Percentiles rank a stretch among this genome's conserved stretches.
These are phyloP conservation scores for Phoxinus phoxinus DNA, from an alignment of 2,113 vertebrate genomes.

Conservation along the genomic window DNA sequence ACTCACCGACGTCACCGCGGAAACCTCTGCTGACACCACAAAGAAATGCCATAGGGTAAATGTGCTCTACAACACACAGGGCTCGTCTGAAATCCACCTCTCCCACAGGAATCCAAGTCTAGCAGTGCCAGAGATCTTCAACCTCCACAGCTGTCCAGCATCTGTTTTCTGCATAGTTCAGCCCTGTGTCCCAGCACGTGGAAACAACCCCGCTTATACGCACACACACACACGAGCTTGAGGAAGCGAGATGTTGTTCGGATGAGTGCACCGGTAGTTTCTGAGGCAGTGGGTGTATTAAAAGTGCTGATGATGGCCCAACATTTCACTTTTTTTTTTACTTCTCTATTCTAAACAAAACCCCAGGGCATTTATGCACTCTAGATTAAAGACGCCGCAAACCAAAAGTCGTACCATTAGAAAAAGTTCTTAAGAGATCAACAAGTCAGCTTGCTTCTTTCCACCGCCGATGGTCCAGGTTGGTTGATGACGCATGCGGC, in stretches of 20 bases:
- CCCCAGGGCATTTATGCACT: slow-evolving; percentile 6
- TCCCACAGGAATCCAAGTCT: background rate
- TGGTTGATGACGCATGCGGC: background rate
- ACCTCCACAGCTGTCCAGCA: background rate
- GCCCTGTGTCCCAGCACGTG: background rate
- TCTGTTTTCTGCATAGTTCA: slow-evolving; percentile 27
- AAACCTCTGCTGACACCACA: slow-evolving; percentile 54
- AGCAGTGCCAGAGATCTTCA: background rate
- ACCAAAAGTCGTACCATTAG: background rate
- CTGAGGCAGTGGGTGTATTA: background rate
- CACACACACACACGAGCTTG: background rate
- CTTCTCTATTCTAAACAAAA: slow-evolving; percentile 6
- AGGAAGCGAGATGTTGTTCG: background rate
- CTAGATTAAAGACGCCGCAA: background rate
- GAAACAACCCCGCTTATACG: background rate
- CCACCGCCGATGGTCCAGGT: background rate
- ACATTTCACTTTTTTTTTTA: background rate
- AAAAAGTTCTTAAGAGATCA: slow-evolving; percentile 16
- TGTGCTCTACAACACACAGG: background rate
- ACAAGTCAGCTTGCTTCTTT: background rate
- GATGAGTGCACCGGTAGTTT: background rate
- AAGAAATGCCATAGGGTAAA: slow-evolving; percentile 53
- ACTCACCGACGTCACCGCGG: slow-evolving; percentile 54
- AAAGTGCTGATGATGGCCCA: background rate
- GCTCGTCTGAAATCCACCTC: background rate